Evolutionary conservation across 1,140 invertebrate genomes (phyloP), one percentile per base, ranked within the genome.

Genomic region (Ceratoteleas bidentatus): DNA sequence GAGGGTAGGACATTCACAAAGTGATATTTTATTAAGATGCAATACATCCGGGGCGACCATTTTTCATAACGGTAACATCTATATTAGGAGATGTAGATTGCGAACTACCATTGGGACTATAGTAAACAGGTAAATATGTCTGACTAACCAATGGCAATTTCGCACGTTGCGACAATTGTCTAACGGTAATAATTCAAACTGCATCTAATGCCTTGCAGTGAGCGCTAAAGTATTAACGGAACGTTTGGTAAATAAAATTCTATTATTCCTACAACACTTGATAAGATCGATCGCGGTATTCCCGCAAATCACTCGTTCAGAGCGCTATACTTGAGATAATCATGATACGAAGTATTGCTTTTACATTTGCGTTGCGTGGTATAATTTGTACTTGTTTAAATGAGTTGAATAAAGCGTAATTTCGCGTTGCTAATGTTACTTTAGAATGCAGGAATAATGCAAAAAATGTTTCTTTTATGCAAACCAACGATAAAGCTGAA

Each of bases 131-230:
- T 56, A 56, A 66, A 66, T 54, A 56, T 56, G 52, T 33, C 15
- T 52, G 13, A 6, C 13, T 66, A 66, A 53, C 52, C 52, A 68
- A 57, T 68, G 33, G 13, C 36, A 68, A 57, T 68, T 15, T 10
- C 16, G 32, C 15, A n/a, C 53, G 45, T 15, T 45, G 34, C 9
- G 40, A 38, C 40, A 40, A 34, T 47, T 57, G 49, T 14, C 32
- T 32, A 36, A 14, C 33, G 33, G 40, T n/a, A 50, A 68, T 68
- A 68, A 57, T 57, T 68, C 40, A 68, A 45, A 68, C 49, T 34
- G 53, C 45, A 68, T 57, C 65, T 57, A 57, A 68, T 68, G 65
- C 47, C n/a, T 57, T 14, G 54, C 6, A 57, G 10, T 33, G 57
- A 68, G 47, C 40, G 43, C 64, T 66, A 33, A 15, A 66, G 45